Evolutionary conservation across 1,140 invertebrate species (phyloP).

Genomic region (Drosophila ercepeae): DNA sequence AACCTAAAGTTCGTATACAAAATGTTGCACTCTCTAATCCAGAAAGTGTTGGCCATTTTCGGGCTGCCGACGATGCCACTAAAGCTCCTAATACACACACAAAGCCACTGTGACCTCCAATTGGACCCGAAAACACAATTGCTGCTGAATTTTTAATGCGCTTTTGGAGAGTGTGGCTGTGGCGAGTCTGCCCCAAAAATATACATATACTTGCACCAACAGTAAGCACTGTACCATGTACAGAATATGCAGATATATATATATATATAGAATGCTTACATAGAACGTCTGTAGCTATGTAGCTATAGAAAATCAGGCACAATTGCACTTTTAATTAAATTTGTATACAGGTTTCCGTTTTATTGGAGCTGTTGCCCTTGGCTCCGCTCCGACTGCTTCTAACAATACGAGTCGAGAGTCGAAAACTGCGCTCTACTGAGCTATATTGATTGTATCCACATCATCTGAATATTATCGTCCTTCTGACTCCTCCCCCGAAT

Average conservation of each 20-base stretch:
- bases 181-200: neutral
- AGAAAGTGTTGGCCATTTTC: too few relatives aligned
- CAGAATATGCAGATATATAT: constrained; percentile 1
- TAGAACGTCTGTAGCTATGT: constrained; percentile 2
- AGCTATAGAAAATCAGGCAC: constrained; percentile 48
- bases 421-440: too few relatives aligned
- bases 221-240: neutral
- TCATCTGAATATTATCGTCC: constrained; percentile 17
- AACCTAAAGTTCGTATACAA: too few relatives aligned
- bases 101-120: constrained; percentile 54
- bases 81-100: neutral
- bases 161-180: constrained; percentile 44
- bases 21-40: neutral
- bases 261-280: constrained; percentile 6
- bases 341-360: constrained; percentile 50
- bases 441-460: too few relatives aligned
- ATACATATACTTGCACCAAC: neutral
- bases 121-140: constrained; percentile 64
- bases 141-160: constrained; percentile 69
- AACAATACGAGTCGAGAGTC: too few relatives aligned
- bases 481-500: neutral
- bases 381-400: too few relatives aligned
- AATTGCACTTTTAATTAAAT: constrained; percentile 71
- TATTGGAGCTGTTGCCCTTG: constrained; percentile 11
- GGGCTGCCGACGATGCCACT: constrained; percentile 12